phyloP scores from a whole-genome alignment of 1,140 invertebrate genomes.

The Drosophila sp. region DNA sequence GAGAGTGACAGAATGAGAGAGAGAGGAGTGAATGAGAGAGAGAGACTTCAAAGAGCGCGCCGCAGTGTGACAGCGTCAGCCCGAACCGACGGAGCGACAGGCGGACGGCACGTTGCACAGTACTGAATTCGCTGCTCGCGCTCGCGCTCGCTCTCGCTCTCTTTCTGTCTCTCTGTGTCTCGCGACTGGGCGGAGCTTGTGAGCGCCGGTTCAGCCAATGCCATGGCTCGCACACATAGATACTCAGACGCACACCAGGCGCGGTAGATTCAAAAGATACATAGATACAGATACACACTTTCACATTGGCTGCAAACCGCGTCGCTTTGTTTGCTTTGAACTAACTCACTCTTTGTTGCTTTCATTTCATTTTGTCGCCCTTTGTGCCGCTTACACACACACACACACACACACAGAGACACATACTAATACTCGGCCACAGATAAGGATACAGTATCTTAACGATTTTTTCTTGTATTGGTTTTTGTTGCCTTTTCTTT shows the following conservation, averaged over 20 bases:
- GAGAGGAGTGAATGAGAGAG: conserved; percentile 18
- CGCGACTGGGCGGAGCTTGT: conserved; percentile 24
- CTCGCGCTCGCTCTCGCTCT: neutral
- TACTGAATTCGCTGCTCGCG: neutral
- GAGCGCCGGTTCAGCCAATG: conserved; percentile 20
- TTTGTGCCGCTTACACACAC: neutral
- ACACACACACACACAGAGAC: neutral
- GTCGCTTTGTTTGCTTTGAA: conserved; percentile 10
- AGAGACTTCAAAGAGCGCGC: conserved; percentile 66
- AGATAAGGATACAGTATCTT: conserved; percentile 10
- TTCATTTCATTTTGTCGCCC: too few species aligned
- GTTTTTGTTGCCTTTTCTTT: conserved; percentile 11
- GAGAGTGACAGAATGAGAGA: conserved; percentile 8
- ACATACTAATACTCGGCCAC: conserved; percentile 1
- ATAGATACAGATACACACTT: conserved; percentile 31
- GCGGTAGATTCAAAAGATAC: conserved; percentile 27
- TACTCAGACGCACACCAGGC: neutral
- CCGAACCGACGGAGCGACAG: conserved; percentile 21
- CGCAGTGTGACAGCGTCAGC: conserved; percentile 47
- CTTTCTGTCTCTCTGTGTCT: neutral
- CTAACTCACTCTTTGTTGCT: conserved; percentile 1
- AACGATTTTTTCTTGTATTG: conserved; percentile 11
- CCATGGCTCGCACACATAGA: conserved; percentile 23
- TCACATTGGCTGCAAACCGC: conserved; percentile 31
- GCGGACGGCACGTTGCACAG: conserved; percentile 11